Evolutionary conservation across 2,797 vertebrate genomes (phyloP), one percentile per base, ranked within the genome.

Genomic region (Gymnocypris eckloni): DNA sequence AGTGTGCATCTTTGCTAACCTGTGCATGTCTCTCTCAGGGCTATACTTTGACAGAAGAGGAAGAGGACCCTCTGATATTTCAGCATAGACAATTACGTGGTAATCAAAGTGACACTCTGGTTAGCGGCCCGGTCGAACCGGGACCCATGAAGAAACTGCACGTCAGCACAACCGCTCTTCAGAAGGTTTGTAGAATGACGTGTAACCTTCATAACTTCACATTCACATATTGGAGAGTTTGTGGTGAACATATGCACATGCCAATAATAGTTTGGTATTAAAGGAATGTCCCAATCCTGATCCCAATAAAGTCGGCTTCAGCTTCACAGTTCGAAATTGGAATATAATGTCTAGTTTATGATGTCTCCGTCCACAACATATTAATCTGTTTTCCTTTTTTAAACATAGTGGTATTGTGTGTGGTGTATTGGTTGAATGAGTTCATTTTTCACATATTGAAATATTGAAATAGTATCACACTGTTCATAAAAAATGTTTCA

Each of bases 141-240:
- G 98, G 98, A 13, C 98, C 98, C 3, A 99, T 99, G 98, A 99
- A 99, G 94, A 99, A 99, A 88, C 92, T 99, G 6, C 98, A 99
- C 0, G 98, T 99, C 93, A 99, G 98, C 96, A 99, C 98, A 45
- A 99, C 98, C 22, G 99, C 99, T 71, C 94, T 99, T 64, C 98
- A 99, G 92, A 99, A 99, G 97, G 98, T 98, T 48, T 87, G 92
- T 25, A 59, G 11, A 18, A 45, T 66, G 13, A n/a, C 1, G 12
- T 78, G 25, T 52, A n/a, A 13, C 70, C 7, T 76, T 39, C 13
- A 43, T 20, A 59, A 39, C 39, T 15, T 45, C 70, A 70, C 16
- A 69, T 10, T 81, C 45, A 22, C 79, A 39, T 41, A 39, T 54
- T 59, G 13, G 48, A 71, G 22, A 4, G 16, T 75, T 50, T 75